Evolutionary conservation across 2,888 invertebrate species (phyloP).

Genomic region (Tipula helvola): DNA sequence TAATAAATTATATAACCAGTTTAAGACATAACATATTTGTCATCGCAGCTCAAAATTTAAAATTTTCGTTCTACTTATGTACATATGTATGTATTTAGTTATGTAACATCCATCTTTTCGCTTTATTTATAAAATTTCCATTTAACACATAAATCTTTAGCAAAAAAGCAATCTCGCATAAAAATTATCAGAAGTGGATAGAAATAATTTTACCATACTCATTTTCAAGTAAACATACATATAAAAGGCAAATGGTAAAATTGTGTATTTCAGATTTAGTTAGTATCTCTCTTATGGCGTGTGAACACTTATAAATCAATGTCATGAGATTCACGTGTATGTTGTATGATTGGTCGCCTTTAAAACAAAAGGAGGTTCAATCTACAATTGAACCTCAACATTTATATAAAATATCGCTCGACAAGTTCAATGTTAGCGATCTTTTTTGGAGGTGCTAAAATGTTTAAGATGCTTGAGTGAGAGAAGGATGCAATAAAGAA

Average conservation of each 20-base stretch:
- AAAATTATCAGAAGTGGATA: background rate
- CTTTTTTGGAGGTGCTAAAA: too few species aligned
- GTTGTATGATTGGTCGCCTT: too few species aligned
- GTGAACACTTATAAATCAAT: background rate
- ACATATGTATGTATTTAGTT: background rate
- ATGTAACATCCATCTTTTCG: background rate
- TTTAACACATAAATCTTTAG: background rate
- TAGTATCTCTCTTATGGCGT: background rate
- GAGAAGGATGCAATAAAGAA: too few species aligned
- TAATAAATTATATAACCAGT: background rate
- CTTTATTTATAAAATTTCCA: background rate
- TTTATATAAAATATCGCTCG: too few species aligned
- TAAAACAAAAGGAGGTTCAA: too few species aligned
- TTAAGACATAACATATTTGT: background rate
- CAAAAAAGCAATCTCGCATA: background rate
- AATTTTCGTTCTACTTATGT: background rate
- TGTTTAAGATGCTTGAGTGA: too few species aligned
- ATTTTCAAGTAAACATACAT: background rate
- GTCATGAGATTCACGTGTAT: too few species aligned
- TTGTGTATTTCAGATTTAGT: background rate
- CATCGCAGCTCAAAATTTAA: background rate
- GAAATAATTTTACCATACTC: background rate
- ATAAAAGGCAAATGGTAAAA: background rate
- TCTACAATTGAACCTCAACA: too few species aligned
- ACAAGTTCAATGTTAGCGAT: too few species aligned